Percentiles rank a stretch among this genome's conserved stretches.
These are phyloP conservation scores for Machaerirhynchus nigripectus DNA, from an alignment of 2,113 vertebrate genomes.

Conservation along the genomic window DNA sequence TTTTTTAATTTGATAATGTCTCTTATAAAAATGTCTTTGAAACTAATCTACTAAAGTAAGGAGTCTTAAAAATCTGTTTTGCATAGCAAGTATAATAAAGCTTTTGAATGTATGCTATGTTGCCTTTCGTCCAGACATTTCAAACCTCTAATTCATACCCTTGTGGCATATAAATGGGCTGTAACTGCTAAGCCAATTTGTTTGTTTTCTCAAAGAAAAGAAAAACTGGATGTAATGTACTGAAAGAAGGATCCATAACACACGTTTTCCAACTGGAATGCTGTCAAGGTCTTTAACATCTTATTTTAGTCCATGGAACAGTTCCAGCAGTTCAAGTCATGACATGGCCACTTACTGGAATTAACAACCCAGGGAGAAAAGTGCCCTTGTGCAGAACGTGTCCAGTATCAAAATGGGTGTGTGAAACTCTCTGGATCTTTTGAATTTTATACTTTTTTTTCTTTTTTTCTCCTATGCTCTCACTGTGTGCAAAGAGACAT, in stretches of 20 bases:
- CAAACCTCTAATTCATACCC: slow-evolving; percentile 17
- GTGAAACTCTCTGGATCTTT: neutral
- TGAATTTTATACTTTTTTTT: neutral
- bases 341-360: slow-evolving; percentile 42
- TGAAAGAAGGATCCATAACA: neutral
- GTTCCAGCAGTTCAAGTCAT: slow-evolving; percentile 28
- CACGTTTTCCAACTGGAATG: slow-evolving; percentile 18
- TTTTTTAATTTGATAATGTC: neutral
- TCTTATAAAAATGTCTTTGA: neutral
- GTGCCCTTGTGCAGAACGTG: neutral
- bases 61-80: neutral
- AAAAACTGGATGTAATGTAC: neutral
- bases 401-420: neutral
- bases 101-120: neutral
- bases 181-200: slow-evolving; percentile 25
- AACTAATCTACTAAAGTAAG: neutral
- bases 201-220: slow-evolving; percentile 35
- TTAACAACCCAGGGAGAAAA: neutral
- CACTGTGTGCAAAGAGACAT: neutral
- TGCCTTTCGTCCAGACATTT: neutral
- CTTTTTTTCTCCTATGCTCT: neutral
- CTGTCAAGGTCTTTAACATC: slow-evolving; percentile 23
- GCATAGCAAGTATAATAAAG: neutral
- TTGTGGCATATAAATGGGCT: neutral
- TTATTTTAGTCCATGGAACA: slow-evolving; percentile 35